phyloP scores from a whole-genome alignment of 2,113 vertebrate genomes.

The Cyanoramphus novaezelandiae region DNA sequence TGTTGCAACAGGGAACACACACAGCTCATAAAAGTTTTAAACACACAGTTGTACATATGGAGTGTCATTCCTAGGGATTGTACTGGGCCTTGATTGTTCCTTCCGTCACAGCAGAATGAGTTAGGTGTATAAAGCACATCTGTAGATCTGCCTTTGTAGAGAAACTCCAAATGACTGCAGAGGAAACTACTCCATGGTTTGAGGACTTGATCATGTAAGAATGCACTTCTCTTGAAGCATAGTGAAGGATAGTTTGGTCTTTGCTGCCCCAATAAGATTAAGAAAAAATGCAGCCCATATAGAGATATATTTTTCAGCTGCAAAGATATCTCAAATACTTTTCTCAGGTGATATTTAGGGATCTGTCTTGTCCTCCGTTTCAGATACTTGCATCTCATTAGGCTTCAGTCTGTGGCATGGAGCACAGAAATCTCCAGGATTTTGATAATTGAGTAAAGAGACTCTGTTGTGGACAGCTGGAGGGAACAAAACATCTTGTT shows the following conservation, averaged over 20 bases:
- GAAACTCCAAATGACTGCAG: not conserved
- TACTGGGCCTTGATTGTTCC: not conserved
- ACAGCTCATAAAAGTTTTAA: not conserved
- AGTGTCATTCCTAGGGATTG: not conserved
- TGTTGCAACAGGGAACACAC: not conserved
- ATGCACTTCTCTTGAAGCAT: not conserved
- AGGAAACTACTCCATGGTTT: not conserved
- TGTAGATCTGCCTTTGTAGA: not conserved
- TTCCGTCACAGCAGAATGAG: not conserved
- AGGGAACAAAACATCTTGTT: not conserved
- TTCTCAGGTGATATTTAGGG: not conserved
- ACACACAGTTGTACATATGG: rapidly evolving
- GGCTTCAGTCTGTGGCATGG: not conserved
- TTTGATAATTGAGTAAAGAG: not conserved
- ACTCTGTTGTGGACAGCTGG: not conserved
- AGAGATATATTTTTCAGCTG: not conserved
- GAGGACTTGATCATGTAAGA: not conserved
- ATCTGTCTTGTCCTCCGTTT: not conserved
- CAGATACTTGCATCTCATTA: not conserved
- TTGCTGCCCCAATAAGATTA: not conserved
- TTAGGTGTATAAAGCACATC: not conserved
- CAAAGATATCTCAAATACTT: not conserved
- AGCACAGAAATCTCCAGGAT: not conserved
- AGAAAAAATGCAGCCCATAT: not conserved
- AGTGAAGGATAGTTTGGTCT: not conserved